Evolutionary conservation across 2,113 vertebrate species (phyloP).

Genomic region (Burhinus bistriatus): DNA sequence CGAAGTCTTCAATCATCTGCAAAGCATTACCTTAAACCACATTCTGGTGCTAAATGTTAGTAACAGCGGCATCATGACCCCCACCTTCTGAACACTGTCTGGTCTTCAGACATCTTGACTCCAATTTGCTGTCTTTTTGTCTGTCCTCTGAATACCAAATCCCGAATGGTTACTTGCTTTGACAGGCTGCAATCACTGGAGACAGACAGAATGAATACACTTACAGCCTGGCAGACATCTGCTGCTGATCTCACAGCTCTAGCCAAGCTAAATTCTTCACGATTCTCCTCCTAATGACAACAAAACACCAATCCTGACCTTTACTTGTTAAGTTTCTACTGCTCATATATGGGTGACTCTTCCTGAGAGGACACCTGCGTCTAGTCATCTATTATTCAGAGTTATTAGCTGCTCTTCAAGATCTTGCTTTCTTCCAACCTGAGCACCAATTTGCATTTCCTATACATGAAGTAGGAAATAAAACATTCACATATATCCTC

Average conservation of each 20-base stretch:
- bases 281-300: background rate
- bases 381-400: background rate
- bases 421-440: background rate
- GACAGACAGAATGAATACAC: background rate
- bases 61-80: background rate
- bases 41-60: background rate
- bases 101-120: background rate
- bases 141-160: background rate
- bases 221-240: background rate
- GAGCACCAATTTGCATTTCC: background rate
- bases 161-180: background rate
- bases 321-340: background rate
- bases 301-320: background rate
- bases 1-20: background rate
- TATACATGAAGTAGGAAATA: background rate
- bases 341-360: background rate
- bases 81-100: background rate
- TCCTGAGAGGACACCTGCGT: background rate
- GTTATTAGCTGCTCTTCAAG: background rate
- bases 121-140: background rate
- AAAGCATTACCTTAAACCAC: background rate
- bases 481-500: fast-evolving
- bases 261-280: background rate
- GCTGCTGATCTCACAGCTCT: background rate
- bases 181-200: background rate